Evolutionary conservation across 1,140 invertebrate genomes (phyloP), one percentile per base, ranked within the genome.

Genomic region (Brachionus rotundiformis): DNA sequence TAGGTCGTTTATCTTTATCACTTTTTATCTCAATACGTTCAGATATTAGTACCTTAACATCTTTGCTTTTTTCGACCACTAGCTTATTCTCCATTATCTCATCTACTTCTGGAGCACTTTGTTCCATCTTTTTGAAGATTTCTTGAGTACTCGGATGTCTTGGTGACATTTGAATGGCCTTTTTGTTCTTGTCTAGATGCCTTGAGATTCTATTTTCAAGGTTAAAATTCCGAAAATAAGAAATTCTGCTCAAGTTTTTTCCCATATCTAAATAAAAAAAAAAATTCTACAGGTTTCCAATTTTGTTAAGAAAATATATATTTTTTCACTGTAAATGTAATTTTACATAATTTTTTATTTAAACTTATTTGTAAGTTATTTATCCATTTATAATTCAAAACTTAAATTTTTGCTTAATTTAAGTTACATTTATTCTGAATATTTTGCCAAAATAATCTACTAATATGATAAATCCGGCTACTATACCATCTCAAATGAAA

Each of bases 401-500:
- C n/a, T n/a, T 5, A 54, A 68, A 68, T n/a, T 10, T 68, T 68
- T 68, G 19, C 31, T 68, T 16, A 68, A 19, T 54, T 54, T 36
- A 68, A 68, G 31, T 68, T 33, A 68, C 33, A 19, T 19, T n/a
- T n/a, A n/a, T n/a, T n/a, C n/a, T n/a, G n/a, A n/a, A 36, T 7
- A 33, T 68, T 36, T 33, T 33, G 27, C 7, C 16, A 16, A 16
- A 68, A 11, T 33, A 6, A 19, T 33, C 11, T 8, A 19, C 5
- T 23, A 36, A 19, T 36, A 68, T 68, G 63, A 54, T 54, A 16
- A 68, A 68, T 68, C 63, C 63, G 16, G 91, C 91, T 84, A 87
- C 89, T 80, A 85, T 90, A 79, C 89, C 91, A 83, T 87, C 89
- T 81, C 89, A 89, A 83, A 86, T 90, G 83, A 87, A 88, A 84